Evolutionary conservation across 2,113 vertebrate species (phyloP).

Genomic region (Panthera tigris): DNA sequence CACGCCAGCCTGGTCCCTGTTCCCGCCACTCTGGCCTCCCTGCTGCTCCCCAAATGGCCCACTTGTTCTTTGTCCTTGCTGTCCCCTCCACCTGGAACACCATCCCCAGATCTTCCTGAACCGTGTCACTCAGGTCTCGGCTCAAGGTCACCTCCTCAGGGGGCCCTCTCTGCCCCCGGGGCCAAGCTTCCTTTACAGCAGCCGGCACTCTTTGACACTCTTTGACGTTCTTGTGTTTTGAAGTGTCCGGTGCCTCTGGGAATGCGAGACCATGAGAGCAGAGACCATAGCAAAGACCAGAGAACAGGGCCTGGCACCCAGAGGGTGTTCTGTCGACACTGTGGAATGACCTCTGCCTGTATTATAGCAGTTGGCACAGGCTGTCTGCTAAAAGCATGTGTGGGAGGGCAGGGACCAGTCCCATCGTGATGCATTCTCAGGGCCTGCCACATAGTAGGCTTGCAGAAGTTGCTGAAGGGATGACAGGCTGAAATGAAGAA

Average conservation of each 20-base stretch:
- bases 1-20: background rate
- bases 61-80: background rate
- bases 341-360: background rate
- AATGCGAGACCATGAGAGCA: rapidly evolving
- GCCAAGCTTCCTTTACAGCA: background rate
- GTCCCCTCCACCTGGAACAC: background rate
- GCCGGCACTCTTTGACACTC: background rate
- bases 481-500: background rate
- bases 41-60: background rate
- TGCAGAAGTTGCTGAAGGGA: too few relatives aligned
- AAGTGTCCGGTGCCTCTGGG: rapidly evolving
- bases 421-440: background rate
- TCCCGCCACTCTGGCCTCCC: rapidly evolving
- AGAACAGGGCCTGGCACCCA: background rate
- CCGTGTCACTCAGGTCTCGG: background rate
- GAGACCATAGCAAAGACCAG: background rate
- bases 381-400: too few relatives aligned
- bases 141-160: background rate
- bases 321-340: background rate
- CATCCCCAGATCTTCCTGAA: background rate
- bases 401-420: background rate
- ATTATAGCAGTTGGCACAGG: background rate
- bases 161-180: background rate
- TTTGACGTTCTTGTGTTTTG: background rate
- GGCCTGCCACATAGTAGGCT: background rate